phyloP scores from a whole-genome alignment of 23 tunicate species.

The Botrylloides violaceus region DNA sequence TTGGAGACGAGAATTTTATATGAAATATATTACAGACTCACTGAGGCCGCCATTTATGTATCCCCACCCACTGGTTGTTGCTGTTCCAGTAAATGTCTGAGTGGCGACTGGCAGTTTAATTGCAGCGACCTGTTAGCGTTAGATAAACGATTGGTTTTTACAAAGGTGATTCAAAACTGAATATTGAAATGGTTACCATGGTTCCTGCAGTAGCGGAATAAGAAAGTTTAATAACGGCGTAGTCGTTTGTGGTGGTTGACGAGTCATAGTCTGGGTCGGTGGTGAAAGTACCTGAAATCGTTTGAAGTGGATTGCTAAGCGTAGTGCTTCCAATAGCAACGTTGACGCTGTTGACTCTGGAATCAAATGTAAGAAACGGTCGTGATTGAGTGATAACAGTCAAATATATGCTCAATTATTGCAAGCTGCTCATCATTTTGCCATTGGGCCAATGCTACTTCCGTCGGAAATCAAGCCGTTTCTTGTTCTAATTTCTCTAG shows the following conservation, averaged over 20 bases:
- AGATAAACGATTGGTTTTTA: no score
- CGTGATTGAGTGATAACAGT: no score
- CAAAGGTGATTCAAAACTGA: no score
- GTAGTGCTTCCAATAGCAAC: conserved; percentile 59
- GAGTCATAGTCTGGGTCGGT: conserved; percentile 64
- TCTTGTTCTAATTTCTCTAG: no score
- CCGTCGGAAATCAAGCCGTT: no score
- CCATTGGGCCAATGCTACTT: no score
- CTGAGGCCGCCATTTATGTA: conserved; percentile 39
- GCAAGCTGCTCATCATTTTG: no score
- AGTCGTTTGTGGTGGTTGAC: conserved; percentile 67
- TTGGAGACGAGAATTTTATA: no score
- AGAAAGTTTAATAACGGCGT: conserved; percentile 50
- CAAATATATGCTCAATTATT: no score
- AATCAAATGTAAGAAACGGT: neutral
- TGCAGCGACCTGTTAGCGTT: conserved; percentile 60
- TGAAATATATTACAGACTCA: neutral
- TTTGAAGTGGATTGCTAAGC: conserved; percentile 37
- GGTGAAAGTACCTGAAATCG: conserved; percentile 28
- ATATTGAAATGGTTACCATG: neutral
- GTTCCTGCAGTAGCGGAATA: conserved; percentile 16
- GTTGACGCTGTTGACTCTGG: conserved; percentile 24
- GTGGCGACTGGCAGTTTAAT: conserved; percentile 35
- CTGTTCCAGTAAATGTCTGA: conserved; percentile 41
- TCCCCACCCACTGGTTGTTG: conserved; percentile 78